Evolutionary conservation across 2,888 invertebrate genomes (phyloP), one percentile per base, ranked within the genome.

Genomic region (Scaptomyza tumidula): DNA sequence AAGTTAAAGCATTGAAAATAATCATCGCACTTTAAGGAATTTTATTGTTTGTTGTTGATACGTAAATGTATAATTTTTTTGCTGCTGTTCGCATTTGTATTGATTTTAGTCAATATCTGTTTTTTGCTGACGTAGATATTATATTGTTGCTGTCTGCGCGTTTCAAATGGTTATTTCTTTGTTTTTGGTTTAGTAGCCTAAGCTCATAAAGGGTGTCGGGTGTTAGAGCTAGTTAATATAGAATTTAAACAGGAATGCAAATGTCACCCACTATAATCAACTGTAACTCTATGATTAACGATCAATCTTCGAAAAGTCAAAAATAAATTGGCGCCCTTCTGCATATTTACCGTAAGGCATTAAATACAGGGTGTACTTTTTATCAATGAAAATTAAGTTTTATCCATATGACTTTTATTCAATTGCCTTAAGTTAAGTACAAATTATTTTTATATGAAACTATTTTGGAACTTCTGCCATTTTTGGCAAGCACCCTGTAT

Each of bases 121-220:
- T 87, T 85, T 82, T 77, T 77, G 77, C 88, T 74, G 77, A 73
- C 70, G 85, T 78, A 58, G 44, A 75, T 70, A 64, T 67, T 83
- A 68, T 44, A 61, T 81, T 65, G 64, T 55, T 78, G 56, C 49
- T 67, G 56, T 50, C 60, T 65, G 62, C 55, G 65, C 57, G 68
- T 62, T 50, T 50, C 11, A 61, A 63, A 67, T 64, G 64, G 24
- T 44, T 16, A 5, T 41, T 60, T 59, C 41, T 49, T 41, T 49
- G 7, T 43, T 61, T 46, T 48, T 59, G 57, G 41, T 29, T 19
- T 33, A 41, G 14, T 41, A 10, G 33, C 29, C 29, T 11, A 41
- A 43, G 24, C 10, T 33, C 55, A 71, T 13, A 41, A 41, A 70
- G 84, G 80, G 75, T 78, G 70, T 31, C 50, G 35, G 29, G 13